Conservation (phyloP, 2,797 vertebrate species). For the Champsocephalus gunnari region DNA sequence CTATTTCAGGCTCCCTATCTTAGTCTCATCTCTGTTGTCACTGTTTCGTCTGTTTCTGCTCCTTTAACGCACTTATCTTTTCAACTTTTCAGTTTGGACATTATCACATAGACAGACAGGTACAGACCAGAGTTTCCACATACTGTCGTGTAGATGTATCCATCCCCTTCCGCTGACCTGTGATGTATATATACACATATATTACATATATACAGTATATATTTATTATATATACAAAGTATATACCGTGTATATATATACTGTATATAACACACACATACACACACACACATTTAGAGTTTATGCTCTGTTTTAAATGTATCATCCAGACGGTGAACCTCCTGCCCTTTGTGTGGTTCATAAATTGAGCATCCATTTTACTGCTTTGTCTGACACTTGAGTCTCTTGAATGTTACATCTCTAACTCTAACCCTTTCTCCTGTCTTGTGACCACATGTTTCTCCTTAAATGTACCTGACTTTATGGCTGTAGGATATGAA, state of each 20-base stretch:
- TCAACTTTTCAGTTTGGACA: conserved; percentile 71
- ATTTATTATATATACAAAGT: background rate
- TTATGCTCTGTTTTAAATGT: background rate
- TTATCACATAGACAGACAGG: conserved; percentile 76
- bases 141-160: conserved; percentile 24
- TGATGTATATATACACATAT: background rate
- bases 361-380: background rate
- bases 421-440: background rate
- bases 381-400: background rate
- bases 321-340: background rate
- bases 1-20: background rate
- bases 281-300: background rate
- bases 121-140: conserved; percentile 47
- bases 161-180: background rate
- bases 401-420: background rate
- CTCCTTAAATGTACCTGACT: background rate
- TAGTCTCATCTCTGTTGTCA: background rate
- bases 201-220: background rate
- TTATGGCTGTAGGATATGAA: background rate
- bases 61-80: conserved; percentile 66
- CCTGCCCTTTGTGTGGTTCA: background rate
- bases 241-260: background rate
- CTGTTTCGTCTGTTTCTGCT: conserved; percentile 15
- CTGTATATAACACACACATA: background rate
- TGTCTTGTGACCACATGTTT: background rate